These are phyloP conservation scores for Holcopasites calliopsidis DNA, from an alignment of 1,140 invertebrate genomes.

Conservation along the genomic window DNA sequence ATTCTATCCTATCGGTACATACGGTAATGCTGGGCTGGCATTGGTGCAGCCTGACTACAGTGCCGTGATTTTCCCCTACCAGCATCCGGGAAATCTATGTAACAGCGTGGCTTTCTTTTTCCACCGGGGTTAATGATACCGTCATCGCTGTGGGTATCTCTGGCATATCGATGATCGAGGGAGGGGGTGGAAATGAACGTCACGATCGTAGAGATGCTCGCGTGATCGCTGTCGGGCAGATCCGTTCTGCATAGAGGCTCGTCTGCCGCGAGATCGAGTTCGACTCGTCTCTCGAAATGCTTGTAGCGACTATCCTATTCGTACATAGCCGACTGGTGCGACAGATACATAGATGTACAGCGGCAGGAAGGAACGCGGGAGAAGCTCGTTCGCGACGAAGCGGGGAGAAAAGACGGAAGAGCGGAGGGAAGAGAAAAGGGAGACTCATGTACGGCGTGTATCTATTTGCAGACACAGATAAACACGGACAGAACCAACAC, in stretches of 20 bases:
- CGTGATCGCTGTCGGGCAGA: slow-evolving; percentile 59
- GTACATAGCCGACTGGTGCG: slow-evolving; percentile 68
- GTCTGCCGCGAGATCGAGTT: slow-evolving; percentile 70
- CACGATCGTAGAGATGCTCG: slow-evolving; percentile 64
- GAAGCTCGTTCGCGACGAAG: background rate
- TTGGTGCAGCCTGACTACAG: slow-evolving; percentile 61
- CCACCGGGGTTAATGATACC: too few relatives aligned
- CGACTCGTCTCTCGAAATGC: slow-evolving; percentile 72
- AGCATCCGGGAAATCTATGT: slow-evolving; percentile 6
- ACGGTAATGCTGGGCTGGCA: slow-evolving; percentile 48
- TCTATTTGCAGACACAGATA: slow-evolving; percentile 77
- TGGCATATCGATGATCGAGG: too few relatives aligned
- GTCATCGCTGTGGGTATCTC: too few relatives aligned
- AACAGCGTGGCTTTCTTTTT: background rate
- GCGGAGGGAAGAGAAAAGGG: slow-evolving; percentile 43
- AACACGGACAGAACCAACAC: slow-evolving; percentile 71
- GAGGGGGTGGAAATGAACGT: too few relatives aligned
- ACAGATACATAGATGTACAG: slow-evolving; percentile 62
- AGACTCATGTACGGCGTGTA: slow-evolving; percentile 69
- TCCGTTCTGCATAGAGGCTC: slow-evolving; percentile 57
- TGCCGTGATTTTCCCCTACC: background rate
- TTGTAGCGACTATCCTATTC: slow-evolving; percentile 68
- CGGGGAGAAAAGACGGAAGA: slow-evolving; percentile 46
- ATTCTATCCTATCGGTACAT: slow-evolving; percentile 72
- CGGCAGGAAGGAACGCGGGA: slow-evolving; percentile 4